A percentile compares a stretch with the other conserved stretches of the same genome.
Conservation (phyloP, 2,113 vertebrate species). For the Psittacus erithacus region DNA sequence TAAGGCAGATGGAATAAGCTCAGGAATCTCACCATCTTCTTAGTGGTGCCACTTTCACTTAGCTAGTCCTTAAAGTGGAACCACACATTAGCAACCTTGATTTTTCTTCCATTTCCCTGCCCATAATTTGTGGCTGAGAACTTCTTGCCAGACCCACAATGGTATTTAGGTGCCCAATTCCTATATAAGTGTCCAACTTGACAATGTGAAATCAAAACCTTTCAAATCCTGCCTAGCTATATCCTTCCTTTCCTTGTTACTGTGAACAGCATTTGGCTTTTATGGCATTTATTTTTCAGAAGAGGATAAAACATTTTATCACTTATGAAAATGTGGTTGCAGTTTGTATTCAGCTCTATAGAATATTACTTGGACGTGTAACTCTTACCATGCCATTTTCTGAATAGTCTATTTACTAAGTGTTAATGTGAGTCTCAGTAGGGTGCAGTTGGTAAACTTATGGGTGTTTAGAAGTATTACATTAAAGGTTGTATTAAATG, state of each 20-base stretch:
- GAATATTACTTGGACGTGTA: constrained; percentile 61
- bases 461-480: constrained; percentile 36
- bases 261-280: constrained; percentile 30
- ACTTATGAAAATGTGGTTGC: constrained; percentile 68
- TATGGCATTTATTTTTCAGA: constrained; percentile 49
- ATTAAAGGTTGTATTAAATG: constrained; percentile 13
- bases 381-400: constrained; percentile 63
- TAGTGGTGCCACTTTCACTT: constrained; percentile 33
- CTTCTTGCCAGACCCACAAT: constrained; percentile 52
- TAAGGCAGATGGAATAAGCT: constrained; percentile 14
- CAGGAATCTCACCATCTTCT: constrained; percentile 25
- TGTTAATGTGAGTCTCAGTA: constrained; percentile 56
- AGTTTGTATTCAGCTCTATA: constrained; percentile 52
- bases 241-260: constrained; percentile 34
- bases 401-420: constrained; percentile 54
- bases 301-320: constrained; percentile 65
- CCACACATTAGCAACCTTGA: constrained; percentile 1
- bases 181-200: neutral
- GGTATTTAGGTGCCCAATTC: constrained; percentile 17
- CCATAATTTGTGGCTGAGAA: constrained; percentile 5
- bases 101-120: constrained; percentile 18
- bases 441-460: constrained; percentile 57
- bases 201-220: constrained; percentile 43
- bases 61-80: constrained; percentile 36
- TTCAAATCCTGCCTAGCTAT: neutral